Base-by-base conservation (phyloP, 2,888 invertebrate genomes). In the Dexiosoma caninum region DNA sequence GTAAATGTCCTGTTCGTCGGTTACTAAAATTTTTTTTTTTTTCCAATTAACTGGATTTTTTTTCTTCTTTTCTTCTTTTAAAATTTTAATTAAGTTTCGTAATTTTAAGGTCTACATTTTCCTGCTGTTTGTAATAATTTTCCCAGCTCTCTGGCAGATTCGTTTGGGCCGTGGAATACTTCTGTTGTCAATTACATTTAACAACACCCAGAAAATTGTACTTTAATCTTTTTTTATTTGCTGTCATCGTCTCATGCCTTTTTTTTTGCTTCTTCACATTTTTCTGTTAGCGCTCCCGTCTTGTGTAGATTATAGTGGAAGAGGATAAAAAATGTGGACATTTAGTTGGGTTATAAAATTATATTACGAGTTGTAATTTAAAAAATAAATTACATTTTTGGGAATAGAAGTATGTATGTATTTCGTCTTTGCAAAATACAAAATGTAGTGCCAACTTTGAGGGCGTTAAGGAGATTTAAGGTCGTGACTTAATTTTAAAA, bases 1-100 rank as follows among this genome's bases (percentile, higher is more conserved):
- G 66, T 49, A 30, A 59, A 70, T 27, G 35, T 32, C 9, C 27
- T 72, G 44, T 64, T 37, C 8, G 19, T 5, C 21, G 14, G 19
- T 55, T 21, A 57, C 46, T 19, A 30, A 1, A 16, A 40, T 32
- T 59, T 67, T 42, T 37, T 59, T 67, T 42, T 37, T 74, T 44
- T 74, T 44, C 30, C 35, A 62, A 60, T 72, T 60, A 62, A 51
- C 60, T 62, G 19, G 8, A 44, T 49, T 66, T 27, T 46, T 6
- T 23, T 53, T 49, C 14, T 2, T 64, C 37, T 53, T 62, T 46
- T 62, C 14, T 16, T 10, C 57, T 70, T 37, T 55, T 53, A 77
- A 40, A 77, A 57, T 77, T 69, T 70, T 70, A 77, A 77, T 64
- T 77, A 77, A 64, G 64, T 70, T 70, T 70, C 42, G 49, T 55